Percentiles rank a stretch among this genome's conserved stretches.
These are phyloP conservation scores for Solea solea DNA, from an alignment of 2,113 vertebrate species.

Conservation along the genomic window DNA sequence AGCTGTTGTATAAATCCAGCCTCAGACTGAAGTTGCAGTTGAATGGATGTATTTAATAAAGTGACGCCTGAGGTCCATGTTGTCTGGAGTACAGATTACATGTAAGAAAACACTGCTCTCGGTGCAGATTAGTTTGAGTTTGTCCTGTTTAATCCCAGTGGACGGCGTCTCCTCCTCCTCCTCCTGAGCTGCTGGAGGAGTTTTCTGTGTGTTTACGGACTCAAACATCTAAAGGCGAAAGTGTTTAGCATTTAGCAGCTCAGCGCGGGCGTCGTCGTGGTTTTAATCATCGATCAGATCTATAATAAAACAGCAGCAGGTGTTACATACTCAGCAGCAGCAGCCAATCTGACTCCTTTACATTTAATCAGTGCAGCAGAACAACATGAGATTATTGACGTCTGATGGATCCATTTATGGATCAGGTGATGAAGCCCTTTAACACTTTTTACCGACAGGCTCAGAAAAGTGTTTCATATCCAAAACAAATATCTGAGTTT, in stretches of 20 bases:
- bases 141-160: background rate
- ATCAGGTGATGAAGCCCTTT: slow-evolving; percentile 9
- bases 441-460: background rate
- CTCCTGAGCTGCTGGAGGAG: slow-evolving; percentile 10
- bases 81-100: background rate
- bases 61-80: too few species aligned
- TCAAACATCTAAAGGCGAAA: slow-evolving; percentile 35
- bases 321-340: slow-evolving; percentile 3
- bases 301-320: slow-evolving; percentile 24
- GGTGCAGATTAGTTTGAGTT: background rate
- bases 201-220: slow-evolving; percentile 27
- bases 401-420: slow-evolving; percentile 9
- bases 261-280: slow-evolving; percentile 21
- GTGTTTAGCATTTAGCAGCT: slow-evolving; percentile 41
- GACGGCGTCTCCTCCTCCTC: background rate
- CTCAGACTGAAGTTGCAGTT: too few species aligned
- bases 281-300: slow-evolving; percentile 40
- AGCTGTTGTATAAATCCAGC: too few species aligned
- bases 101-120: background rate
- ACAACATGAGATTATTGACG: slow-evolving; percentile 12
- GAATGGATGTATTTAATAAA: background rate
- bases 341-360: slow-evolving; percentile 4
- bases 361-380: slow-evolving; percentile 1
- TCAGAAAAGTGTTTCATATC: background rate
- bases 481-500: background rate